Conservation (phyloP, 2,113 vertebrate species). For the Crotalus horridus region DNA sequence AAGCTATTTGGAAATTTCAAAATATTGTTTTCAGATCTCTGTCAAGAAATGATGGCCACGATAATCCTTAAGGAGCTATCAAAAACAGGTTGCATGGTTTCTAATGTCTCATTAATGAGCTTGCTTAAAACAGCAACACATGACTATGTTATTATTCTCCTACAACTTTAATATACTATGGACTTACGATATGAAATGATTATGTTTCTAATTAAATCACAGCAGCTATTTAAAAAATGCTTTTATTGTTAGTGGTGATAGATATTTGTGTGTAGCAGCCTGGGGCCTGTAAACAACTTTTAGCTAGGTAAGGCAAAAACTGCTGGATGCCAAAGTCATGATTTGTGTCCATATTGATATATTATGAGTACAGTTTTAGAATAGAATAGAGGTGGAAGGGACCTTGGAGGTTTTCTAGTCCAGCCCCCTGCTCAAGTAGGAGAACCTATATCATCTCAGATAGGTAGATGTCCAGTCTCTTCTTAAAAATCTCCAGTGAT, state of each 20-base stretch:
- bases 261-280: neutral
- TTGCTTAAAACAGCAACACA: neutral
- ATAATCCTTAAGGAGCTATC: neutral
- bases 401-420: too few relatives aligned
- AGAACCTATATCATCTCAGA: too few relatives aligned
- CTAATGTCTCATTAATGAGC: neutral
- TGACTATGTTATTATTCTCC: neutral
- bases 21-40: neutral
- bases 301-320: neutral
- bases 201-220: neutral
- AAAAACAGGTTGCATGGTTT: neutral
- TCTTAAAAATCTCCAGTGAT: too few relatives aligned
- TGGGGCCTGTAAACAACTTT: neutral
- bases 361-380: neutral
- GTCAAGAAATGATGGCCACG: neutral
- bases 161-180: neutral
- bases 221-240: neutral
- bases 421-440: too few relatives aligned
- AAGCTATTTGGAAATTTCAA: neutral
- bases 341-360: neutral
- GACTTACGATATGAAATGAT: neutral
- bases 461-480: too few relatives aligned
- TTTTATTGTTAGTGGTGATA: neutral
- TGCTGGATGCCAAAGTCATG: neutral
- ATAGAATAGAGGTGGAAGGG: too few relatives aligned